Evolutionary conservation across 2,113 vertebrate genomes (phyloP), one percentile per base, ranked within the genome.

Genomic region (Telmatochromis sp.): DNA sequence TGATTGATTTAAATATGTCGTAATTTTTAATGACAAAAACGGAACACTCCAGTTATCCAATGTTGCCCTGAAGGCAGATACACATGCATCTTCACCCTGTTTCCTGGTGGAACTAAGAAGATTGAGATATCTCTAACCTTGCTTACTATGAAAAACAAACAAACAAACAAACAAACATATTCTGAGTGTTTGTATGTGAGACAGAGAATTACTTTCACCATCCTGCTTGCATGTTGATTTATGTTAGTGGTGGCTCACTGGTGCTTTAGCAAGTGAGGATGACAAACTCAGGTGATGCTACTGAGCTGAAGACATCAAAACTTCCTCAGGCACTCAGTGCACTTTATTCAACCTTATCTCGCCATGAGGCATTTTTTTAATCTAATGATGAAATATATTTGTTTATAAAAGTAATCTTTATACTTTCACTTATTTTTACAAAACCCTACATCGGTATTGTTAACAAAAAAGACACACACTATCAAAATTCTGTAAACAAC

Each of bases 131-230:
- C 2, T 26, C 85, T 93, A 2, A 45, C 15, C 2, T 2, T 94
- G 9, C 37, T 79, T 4, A 93, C 94, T 96, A 93, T 9, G 9
- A 26, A 47, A 9, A 51, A 19, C 26, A 68, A 21, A 15, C 7
- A 28, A 28, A 40, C 37, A 40, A 40, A 31, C 26, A 11, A 60
- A 60, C 57, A 13, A 33, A 55, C 40, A 71, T 63, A 2, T 23
- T 75, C 14, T 83, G n/a, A 4, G 21, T 31, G 4, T 31, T 60
- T 83, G 21, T 55, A 8, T 53, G 15, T 37, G 5, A n/a, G 9
- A 17, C 55, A 28, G 3, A 53, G 8, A 19, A 12, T 19, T 82
- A 21, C 15, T 47, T 31, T 10, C 7, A 10, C 4, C 23, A 57
- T 19, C 2, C 60, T 83, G 9, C 12, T 50, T 28, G 7, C 33